A percentile compares a stretch with the other conserved stretches of the same genome.
These are phyloP conservation scores for Cichlasoma orientale DNA, from an alignment of 2,797 vertebrate species.

Conservation along the genomic window DNA sequence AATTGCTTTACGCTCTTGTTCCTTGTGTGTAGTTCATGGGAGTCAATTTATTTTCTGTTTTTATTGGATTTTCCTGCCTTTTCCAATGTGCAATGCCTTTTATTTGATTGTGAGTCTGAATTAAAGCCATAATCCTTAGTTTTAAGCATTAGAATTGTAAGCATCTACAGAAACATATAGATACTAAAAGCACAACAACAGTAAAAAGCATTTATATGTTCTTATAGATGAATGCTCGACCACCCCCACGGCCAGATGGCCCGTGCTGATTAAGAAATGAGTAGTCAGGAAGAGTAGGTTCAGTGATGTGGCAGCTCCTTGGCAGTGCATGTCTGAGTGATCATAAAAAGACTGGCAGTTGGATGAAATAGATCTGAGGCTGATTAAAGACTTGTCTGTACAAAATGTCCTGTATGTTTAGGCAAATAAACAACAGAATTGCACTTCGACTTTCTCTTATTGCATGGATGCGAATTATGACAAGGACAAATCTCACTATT, in stretches of 20 bases:
- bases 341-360: slow-evolving; percentile 33
- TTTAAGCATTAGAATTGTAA: not conserved
- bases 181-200: not conserved
- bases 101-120: not conserved
- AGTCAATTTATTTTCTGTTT: not conserved
- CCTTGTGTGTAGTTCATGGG: not conserved
- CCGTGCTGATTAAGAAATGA: slow-evolving; percentile 36
- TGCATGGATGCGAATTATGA: not conserved
- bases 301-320: slow-evolving; percentile 53
- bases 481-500: not conserved
- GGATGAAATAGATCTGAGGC: slow-evolving; percentile 22
- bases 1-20: not conserved
- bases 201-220: slow-evolving; percentile 17
- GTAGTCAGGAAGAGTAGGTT: slow-evolving; percentile 49
- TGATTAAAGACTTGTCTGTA: slow-evolving; percentile 22
- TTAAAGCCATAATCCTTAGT: not conserved
- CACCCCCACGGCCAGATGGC: slow-evolving; percentile 66
- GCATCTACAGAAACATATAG: not conserved
- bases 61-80: not conserved
- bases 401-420: not conserved
- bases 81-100: not conserved
- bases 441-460: not conserved
- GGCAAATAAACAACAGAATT: not conserved
- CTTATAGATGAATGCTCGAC: slow-evolving; percentile 36
- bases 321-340: slow-evolving; percentile 38